Base-by-base conservation (phyloP, 2,888 invertebrate species). In the Sceliomorpha sp. region DNA sequence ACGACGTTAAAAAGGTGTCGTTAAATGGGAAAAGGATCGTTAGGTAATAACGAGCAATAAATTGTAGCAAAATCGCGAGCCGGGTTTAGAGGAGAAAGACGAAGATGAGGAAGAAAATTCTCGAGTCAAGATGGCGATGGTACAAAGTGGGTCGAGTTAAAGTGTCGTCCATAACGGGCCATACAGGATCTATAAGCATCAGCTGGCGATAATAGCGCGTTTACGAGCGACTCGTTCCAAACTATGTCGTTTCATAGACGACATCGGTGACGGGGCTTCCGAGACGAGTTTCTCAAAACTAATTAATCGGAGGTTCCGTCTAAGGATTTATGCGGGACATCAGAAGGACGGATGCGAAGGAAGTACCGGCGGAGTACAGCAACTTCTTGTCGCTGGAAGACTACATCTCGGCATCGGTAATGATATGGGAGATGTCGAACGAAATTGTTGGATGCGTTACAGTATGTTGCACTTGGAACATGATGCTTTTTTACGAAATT, bases 131-230 rank as follows among this genome's bases (percentile, higher is more conserved):
- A 53, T 53, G 53, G 39, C 9, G 5, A 12, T 9, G 32, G 32
- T 10, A 44, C 29, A 63, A 64, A 55, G 56, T 56, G 68, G 66
- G 63, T 51, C 47, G 64, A 71, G 73, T 78, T 77, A 78, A 79
- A 80, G 78, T 77, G 78, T 77, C 79, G 80, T 76, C 76, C 77
- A 77, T 76, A 76, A 72, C 71, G 60, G 74, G 72, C 64, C 64
- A 71, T 75, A 76, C 74, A 70, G 69, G 74, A 74, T 72, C 75
- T 73, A 75, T 78, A 76, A 79, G 76, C 74, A 79, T 76, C 73
- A 75, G 59, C 70, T 72, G 74, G 67, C 55, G 76, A 77, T 78
- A 79, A 80, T 72, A 76, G 76, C 72, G 75, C 71, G 69, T 68
- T 73, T 73, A 73, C 62, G 60, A 67, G 66, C 62, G 32, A 29